phyloP scores from a whole-genome alignment of 2,797 vertebrate species.

The Semotilus atromaculatus region DNA sequence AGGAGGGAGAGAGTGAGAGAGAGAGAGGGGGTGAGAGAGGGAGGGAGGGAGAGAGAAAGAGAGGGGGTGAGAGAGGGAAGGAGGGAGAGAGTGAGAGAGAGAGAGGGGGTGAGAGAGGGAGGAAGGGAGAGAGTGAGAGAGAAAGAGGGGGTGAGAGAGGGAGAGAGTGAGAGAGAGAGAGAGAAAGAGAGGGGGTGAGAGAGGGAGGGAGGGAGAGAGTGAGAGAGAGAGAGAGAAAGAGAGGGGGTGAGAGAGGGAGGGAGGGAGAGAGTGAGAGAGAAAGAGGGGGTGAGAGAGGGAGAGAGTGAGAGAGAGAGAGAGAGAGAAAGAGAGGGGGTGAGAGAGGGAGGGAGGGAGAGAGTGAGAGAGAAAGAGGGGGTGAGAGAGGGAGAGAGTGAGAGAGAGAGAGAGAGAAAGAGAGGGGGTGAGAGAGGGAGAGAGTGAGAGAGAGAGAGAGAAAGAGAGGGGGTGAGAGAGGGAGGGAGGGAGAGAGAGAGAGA shows the following conservation, averaged over 20 bases:
- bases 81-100: no score
- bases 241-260: no score
- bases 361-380: no score
- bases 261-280: no score
- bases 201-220: accelerated
- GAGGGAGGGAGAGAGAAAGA: accelerated
- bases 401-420: accelerated
- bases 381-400: accelerated
- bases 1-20: accelerated
- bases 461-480: accelerated
- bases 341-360: accelerated
- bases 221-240: no score
- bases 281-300: no score
- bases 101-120: no score
- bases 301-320: no score
- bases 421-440: accelerated
- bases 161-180: no score
- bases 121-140: accelerated
- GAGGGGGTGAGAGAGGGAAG: no score
- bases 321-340: accelerated
- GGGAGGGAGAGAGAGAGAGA: accelerated
- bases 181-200: no score
- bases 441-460: accelerated
- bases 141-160: no score
- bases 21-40: accelerated